These are phyloP conservation scores for Melieria omissa DNA, from an alignment of 2,888 invertebrate genomes.

Conservation along the genomic window DNA sequence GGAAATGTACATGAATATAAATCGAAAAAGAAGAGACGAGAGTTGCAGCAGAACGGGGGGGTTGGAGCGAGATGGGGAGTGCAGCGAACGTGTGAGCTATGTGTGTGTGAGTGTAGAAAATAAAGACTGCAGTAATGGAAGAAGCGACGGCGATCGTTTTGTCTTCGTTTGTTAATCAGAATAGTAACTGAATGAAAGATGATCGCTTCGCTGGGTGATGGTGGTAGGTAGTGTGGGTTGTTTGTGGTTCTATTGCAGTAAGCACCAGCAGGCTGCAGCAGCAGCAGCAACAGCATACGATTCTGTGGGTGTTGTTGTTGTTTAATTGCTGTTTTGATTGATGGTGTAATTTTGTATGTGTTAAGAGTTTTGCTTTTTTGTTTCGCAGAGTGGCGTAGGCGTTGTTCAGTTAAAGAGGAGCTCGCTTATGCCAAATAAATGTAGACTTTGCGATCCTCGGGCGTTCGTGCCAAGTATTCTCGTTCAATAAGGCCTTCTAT, in stretches of 20 bases:
- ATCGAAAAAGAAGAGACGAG: too few relatives aligned
- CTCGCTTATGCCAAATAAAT: conserved; percentile 87
- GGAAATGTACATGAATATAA: too few relatives aligned
- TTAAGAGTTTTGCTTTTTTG: conserved; percentile 22
- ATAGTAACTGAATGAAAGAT: too few relatives aligned
- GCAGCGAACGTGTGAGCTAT: too few relatives aligned
- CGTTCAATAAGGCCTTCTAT: conserved; percentile 99
- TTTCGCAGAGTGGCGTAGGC: conserved; percentile 10
- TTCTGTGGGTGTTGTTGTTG: conserved; percentile 12
- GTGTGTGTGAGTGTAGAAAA: too few relatives aligned
- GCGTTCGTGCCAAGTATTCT: conserved; percentile 97
- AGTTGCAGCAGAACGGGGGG: too few relatives aligned
- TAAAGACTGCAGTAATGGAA: too few relatives aligned
- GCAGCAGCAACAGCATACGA: conserved; percentile 11
- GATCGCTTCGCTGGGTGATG: too few relatives aligned
- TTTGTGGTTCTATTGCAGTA: background rate
- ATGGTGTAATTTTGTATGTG: background rate
- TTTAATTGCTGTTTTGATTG: background rate
- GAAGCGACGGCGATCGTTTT: too few relatives aligned
- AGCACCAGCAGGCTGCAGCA: background rate
- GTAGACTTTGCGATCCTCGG: conserved; percentile 96
- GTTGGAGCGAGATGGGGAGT: too few relatives aligned
- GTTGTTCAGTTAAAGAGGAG: background rate
- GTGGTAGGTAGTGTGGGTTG: too few relatives aligned
- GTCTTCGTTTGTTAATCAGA: too few relatives aligned